Conservation (phyloP, 92 coral and sea anemone genomes). For the Anthopleura xanthogrammica region DNA sequence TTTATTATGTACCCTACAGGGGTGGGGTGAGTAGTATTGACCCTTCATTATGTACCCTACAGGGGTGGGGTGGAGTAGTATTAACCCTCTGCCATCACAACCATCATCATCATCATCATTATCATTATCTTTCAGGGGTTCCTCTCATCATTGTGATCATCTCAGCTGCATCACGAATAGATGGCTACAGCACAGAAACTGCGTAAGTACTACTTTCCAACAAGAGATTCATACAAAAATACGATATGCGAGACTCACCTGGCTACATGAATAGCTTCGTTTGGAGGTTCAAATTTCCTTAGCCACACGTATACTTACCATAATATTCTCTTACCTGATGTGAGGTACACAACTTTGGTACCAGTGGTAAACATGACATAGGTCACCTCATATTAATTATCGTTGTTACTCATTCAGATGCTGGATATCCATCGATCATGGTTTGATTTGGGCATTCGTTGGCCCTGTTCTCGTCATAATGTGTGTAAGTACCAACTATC, state of each 20-base stretch:
- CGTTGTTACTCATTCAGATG: constrained; percentile 50
- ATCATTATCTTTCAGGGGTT: constrained; percentile 47
- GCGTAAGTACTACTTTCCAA: constrained; percentile 62
- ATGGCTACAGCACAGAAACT: constrained; percentile 74
- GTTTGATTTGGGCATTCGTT: constrained; percentile 95
- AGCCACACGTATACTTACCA: too few species aligned
- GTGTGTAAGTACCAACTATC: constrained; percentile 46
- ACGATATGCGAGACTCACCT: not conserved
- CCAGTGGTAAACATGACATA: too few species aligned
- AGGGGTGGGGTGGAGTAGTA: not conserved
- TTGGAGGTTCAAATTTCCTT: too few species aligned
- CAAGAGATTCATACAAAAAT: not conserved
- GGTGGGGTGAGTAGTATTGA: constrained; percentile 15
- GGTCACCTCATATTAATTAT: not conserved
- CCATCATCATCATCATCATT: not conserved
- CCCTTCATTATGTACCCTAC: constrained; percentile 76
- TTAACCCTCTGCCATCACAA: not conserved
- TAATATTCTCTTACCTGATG: too few species aligned
- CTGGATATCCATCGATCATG: constrained; percentile 82
- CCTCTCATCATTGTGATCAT: constrained; percentile 82
- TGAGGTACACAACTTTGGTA: too few species aligned
- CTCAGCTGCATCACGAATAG: constrained; percentile 77
- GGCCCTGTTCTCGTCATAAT: constrained; percentile 80
- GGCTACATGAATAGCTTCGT: too few species aligned
- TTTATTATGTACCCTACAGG: not conserved